These are phyloP conservation scores for Phyllotis vaccarum DNA, from an alignment of 2,797 vertebrate species.

Conservation along the genomic window DNA sequence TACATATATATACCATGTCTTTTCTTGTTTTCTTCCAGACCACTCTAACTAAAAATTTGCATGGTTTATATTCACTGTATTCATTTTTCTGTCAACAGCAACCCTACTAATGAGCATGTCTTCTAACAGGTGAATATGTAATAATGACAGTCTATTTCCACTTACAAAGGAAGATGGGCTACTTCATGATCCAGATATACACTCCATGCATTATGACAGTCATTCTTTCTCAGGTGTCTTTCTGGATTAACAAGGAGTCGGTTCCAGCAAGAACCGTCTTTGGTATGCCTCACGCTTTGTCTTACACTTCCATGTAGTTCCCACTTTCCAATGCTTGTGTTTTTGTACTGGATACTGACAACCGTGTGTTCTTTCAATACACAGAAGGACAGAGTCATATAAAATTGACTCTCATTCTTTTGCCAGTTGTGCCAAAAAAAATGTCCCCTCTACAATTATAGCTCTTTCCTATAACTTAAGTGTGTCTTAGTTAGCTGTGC, in stretches of 20 bases:
- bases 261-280: constrained; percentile 98
- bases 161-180: constrained; percentile 96
- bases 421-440: constrained; percentile 91
- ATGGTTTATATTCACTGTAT: constrained; percentile 71
- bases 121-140: constrained; percentile 95
- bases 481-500: neutral
- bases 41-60: constrained; percentile 46
- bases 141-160: constrained; percentile 99
- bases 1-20: neutral
- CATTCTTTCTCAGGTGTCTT: constrained; percentile 97
- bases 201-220: constrained; percentile 99
- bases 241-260: constrained; percentile 99
- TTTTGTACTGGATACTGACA: constrained; percentile 91
- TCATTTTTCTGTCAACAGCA: constrained; percentile 73
- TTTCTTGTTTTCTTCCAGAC: constrained; percentile 64
- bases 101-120: constrained; percentile 82
- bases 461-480: constrained; percentile 83
- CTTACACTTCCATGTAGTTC: constrained; percentile 43
- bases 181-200: constrained; percentile 98
- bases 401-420: constrained; percentile 91
- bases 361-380: constrained; percentile 89
- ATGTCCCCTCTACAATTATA: constrained; percentile 90
- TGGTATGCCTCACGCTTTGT: constrained; percentile 89
- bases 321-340: constrained; percentile 83
- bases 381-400: constrained; percentile 91